Evolutionary conservation across 2,113 vertebrate genomes (phyloP), one percentile per base, ranked within the genome.

Genomic region (Rhizomys pruinosus): DNA sequence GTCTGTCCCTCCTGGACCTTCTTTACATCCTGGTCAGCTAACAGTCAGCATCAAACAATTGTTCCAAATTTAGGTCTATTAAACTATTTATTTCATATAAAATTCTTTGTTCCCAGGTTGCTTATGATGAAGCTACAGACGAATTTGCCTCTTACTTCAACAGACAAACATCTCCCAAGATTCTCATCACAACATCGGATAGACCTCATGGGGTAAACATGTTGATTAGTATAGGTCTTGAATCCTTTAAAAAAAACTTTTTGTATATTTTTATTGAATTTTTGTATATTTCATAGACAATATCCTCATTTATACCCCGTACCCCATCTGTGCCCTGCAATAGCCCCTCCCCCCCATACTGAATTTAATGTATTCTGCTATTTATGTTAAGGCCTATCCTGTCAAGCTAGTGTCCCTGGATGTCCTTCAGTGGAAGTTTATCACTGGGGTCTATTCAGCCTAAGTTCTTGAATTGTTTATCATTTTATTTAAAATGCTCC

Each of bases 101-200:
- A 92, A 88, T 90, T 92, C 42, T 88, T 44, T 93, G 90, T 79
- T 96, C 96, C 23, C 91, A 99, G 99, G 98, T 99, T 95, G 98
- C 99, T 90, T 99, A 99, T 96, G 99, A 99, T 93, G 99, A 99
- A 97, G 99, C 98, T 96, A 99, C 99, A 19, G 99, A 99, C 98
- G 99, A 99, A 97, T 99, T 99, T 98, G 99, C 99, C 73, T 98
- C 99, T 32, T 99, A 99, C 92, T 99, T 99, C 95, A 99, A 99
- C 29, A 98, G 98, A 86, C 97, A 99, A 72, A 99, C 98, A 6
- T 98, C 99, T 97, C 99, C 99, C n/a, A 99, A 99, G 98, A 99
- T 99, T 94, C 99, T 99, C 78, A 99, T 99, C 95, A 99, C 99
- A 42, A 99, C 99, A 71, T 99, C 99, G 80, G 99, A 99, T 97